A percentile compares a stretch with the other conserved stretches of the same genome.
These are phyloP conservation scores for Tachina fera DNA, from an alignment of 2,888 invertebrate species.

Conservation along the genomic window DNA sequence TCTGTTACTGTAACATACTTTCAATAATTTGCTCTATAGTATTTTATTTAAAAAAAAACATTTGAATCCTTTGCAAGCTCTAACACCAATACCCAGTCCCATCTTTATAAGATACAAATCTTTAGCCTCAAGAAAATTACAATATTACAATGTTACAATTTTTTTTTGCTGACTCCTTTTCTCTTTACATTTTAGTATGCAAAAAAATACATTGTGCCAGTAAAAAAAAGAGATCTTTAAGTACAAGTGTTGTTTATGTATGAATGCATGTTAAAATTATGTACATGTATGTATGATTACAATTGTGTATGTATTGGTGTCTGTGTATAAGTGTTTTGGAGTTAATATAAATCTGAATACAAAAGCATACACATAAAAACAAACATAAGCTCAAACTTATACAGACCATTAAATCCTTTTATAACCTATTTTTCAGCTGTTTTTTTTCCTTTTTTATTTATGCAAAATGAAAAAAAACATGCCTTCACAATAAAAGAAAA, in stretches of 20 bases:
- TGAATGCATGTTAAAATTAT: conserved; percentile 3
- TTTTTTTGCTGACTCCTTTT: background rate
- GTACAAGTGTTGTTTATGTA: conserved; percentile 1
- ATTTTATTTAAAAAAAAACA: conserved; percentile 29
- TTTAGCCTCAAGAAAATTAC: conserved; percentile 45
- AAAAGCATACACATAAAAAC: conserved; percentile 7
- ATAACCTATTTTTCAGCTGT: conserved; percentile 50
- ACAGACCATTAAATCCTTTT: conserved; percentile 63
- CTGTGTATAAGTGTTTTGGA: background rate
- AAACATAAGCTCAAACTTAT: conserved; percentile 26
- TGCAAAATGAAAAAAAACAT: conserved; percentile 51
- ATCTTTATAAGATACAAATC: conserved; percentile 50
- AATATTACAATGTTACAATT: background rate
- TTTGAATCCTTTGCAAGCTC: background rate
- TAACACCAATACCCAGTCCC: background rate
- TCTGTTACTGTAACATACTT: background rate
- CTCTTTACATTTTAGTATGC: background rate
- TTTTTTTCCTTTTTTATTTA: conserved; percentile 44
- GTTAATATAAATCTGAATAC: conserved; percentile 39
- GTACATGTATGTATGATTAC: conserved; percentile 14
- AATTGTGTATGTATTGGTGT: background rate
- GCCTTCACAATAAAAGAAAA: conserved; percentile 41
- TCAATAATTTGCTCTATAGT: conserved; percentile 1
- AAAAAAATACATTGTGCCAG: conserved; percentile 27
- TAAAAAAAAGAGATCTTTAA: conserved; percentile 45